A percentile compares a stretch with the other conserved stretches of the same genome.
phyloP scores from a whole-genome alignment of 37 sponge, comb jelly and placozoan species.

The Chondrosia reniformis region DNA sequence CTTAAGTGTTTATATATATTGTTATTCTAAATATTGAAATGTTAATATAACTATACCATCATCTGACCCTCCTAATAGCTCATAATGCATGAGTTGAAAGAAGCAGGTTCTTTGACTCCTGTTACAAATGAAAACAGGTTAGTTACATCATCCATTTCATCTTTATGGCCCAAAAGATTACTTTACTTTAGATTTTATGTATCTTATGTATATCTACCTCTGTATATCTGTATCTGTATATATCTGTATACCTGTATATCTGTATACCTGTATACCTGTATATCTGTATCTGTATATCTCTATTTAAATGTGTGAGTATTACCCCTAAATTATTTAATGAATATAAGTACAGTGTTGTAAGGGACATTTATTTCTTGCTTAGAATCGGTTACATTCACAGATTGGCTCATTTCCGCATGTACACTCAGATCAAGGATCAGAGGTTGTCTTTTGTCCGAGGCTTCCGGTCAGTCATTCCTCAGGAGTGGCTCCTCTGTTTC shows the following conservation, averaged over 20 bases:
- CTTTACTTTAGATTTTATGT: too few species aligned
- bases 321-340: too few species aligned
- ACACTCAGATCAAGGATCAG: conserved; percentile 88
- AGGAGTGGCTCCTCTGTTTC: conserved; percentile 74
- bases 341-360: not conserved
- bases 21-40: too few species aligned
- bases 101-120: conserved; percentile 77
- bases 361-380: not conserved
- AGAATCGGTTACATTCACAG: conserved; percentile 94
- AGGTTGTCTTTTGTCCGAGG: conserved; percentile 78
- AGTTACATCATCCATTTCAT: not conserved
- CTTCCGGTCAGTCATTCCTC: conserved; percentile 77
- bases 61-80: conserved; percentile 8
- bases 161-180: too few species aligned
- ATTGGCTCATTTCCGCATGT: conserved; percentile 87
- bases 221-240: not conserved
- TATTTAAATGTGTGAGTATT: too few species aligned
- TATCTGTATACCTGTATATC: not conserved
- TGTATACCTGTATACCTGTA: not conserved
- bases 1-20: too few species aligned
- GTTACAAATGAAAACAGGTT: conserved; percentile 92
- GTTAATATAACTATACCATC: too few species aligned
- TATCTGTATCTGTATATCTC: not conserved
- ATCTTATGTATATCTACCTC: not conserved
- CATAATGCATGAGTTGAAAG: conserved; percentile 86